phyloP scores from a whole-genome alignment of 2,113 vertebrate species.

The Myotis davidii region DNA sequence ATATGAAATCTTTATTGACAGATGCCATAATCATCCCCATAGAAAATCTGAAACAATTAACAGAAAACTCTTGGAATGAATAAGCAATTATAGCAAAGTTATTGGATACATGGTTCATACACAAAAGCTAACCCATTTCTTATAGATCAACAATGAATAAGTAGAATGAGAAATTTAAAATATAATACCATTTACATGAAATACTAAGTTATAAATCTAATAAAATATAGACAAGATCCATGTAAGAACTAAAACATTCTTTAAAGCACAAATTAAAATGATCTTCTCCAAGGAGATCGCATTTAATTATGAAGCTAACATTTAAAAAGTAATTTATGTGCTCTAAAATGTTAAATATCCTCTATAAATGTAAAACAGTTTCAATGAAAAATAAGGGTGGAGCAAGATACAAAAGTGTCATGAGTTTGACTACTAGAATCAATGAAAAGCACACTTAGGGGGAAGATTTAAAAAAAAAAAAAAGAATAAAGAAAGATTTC shows the following conservation, averaged over 20 bases:
- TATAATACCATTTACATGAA: background rate
- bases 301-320: slow-evolving; percentile 23
- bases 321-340: background rate
- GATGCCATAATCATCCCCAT: background rate
- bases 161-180: background rate
- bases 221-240: background rate
- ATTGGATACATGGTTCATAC: background rate
- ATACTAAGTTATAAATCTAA: background rate
- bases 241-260: background rate
- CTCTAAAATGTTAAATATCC: slow-evolving; percentile 77
- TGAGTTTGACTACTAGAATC: background rate
- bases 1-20: background rate
- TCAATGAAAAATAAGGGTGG: slow-evolving; percentile 36
- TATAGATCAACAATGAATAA: background rate
- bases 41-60: background rate
- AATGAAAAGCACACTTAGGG: background rate
- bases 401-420: slow-evolving; percentile 18
- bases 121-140: background rate
- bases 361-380: slow-evolving; percentile 17
- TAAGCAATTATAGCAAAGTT: background rate
- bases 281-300: slow-evolving; percentile 22
- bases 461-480: background rate
- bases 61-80: background rate
- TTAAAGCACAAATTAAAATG: slow-evolving; percentile 22
- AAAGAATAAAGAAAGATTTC: background rate